Evolutionary conservation across 2,888 invertebrate species (phyloP), one percentile per base, ranked within the genome.

Genomic region (Cheiracanthium punctorium): DNA sequence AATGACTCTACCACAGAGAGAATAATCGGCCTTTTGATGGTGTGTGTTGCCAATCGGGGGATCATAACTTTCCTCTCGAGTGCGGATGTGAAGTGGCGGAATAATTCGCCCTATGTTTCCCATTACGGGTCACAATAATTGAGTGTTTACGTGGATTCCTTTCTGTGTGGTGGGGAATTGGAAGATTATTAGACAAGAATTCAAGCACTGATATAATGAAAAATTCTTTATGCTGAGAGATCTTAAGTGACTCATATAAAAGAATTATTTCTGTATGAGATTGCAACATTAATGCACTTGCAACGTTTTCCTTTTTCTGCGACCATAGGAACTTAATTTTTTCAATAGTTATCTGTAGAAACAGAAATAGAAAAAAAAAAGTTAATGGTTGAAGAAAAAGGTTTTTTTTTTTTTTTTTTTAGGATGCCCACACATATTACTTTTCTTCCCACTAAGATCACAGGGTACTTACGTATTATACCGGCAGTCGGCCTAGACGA

Each of bases 61-160:
- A 79, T 73, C 84, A 79, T 85, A 85, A 85, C 79, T 85, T 80
- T 74, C 79, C 64, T 33, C 79, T 41, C 20, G 41, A 72, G 71
- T 32, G 37, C 41, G 8, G 43, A 30, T 12, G 32, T 41, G 33
- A 29, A 70, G 64, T 64, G 41, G 69, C 30, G 20, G 58, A 58
- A 24, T 58, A 24, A 24, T 69, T 69, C 64, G 37, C 30, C 69
- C 20, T 20, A 41, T 52, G 72, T 73, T 79, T 67, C 48, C 33
- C 71, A 84, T 85, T 85, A 85, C 79, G 79, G 32, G 33, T 67
- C 73, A 70, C 79, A 58, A 64, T 80, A 85, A 85, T 85, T 85
- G 84, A 79, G 77, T 74, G 84, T 79, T 79, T 70, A 58, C 74
- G 58, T 30, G 79, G 69, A 85, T 85, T 74, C 84, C 79, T 58